phyloP scores from a whole-genome alignment of 2,888 invertebrate species.

The Brachyptera putata region DNA sequence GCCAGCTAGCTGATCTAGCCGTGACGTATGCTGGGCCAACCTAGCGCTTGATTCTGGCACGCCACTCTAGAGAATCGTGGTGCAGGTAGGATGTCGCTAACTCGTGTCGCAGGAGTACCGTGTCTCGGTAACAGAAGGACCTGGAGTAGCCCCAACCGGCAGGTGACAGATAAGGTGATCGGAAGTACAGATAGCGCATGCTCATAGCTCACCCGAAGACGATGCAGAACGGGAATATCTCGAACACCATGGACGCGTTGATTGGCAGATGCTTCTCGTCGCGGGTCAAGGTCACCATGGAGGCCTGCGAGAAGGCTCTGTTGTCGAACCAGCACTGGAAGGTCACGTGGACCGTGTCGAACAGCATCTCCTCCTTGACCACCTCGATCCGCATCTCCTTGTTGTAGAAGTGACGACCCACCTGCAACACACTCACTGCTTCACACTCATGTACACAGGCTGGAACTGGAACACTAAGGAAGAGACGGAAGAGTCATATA shows the following conservation, averaged over 20 bases:
- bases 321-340: slow-evolving; percentile 95
- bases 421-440: slow-evolving; percentile 48
- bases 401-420: slow-evolving; percentile 89
- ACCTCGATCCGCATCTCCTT: slow-evolving; percentile 91
- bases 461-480: not conserved
- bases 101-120: too few species aligned
- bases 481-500: too few species aligned
- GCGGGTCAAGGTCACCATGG: slow-evolving; percentile 70
- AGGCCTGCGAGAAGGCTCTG: slow-evolving; percentile 79
- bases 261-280: slow-evolving; percentile 87
- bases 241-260: slow-evolving; percentile 84
- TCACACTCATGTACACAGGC: too few species aligned
- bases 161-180: too few species aligned
- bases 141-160: too few species aligned
- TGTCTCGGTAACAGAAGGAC: too few species aligned
- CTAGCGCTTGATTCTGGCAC: too few species aligned
- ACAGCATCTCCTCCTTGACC: slow-evolving; percentile 77
- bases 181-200: too few species aligned
- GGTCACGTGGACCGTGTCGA: slow-evolving; percentile 90
- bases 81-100: too few species aligned
- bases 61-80: too few species aligned
- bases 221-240: slow-evolving; percentile 97
- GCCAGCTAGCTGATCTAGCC: too few species aligned
- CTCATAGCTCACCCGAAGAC: slow-evolving; percentile 90
- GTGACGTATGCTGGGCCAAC: too few species aligned